Base-by-base conservation (phyloP, 2,888 invertebrate species). In the Ennomos erosarius region DNA sequence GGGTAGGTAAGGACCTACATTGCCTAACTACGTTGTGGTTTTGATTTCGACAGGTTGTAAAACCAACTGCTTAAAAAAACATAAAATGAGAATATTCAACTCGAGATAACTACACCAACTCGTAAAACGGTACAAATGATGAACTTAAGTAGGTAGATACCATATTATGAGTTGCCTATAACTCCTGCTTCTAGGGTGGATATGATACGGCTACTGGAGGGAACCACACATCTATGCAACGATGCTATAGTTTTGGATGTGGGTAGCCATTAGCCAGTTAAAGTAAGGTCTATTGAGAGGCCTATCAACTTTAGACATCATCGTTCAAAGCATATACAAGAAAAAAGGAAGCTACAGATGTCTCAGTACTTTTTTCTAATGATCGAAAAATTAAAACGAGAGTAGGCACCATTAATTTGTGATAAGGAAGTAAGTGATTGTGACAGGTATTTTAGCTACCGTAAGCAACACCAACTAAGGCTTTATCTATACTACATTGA, bases 391-490 rank as follows among this genome's bases (percentile, higher is more conserved):
- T 8, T 11, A 8, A 26, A n/a, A 45, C 43, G 44, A 35, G 12
- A 11, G 33, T 11, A 26, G 34, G n/a, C n/a, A n/a, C n/a, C 42
- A 36, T 26, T 26, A 26, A 26, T 26, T 26, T 44, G 9, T 43
- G 36, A 35, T 42, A 39, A 56, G 44, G 33, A 43, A 37, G 68
- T 76, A 84, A 85, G 74, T 75, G 74, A 71, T 76, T 77, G 73
- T 83, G 84, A 85, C 87, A 86, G 74, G 80, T 70, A 75, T 80
- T 85, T 85, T 84, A 84, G 89, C 90, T 90, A 90, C 90, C 88
- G 87, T 84, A 88, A 86, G 82, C 79, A 77, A 84, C 86, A 84
- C 81, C 71, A 76, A 82, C 46, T 40, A 49, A 60, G 55, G 64
- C 47, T 66, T 88, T 89, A 90, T 91, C 90, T 85, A 68, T 75